Base-by-base conservation (phyloP, 2,888 invertebrate genomes). In the Andrena praecox region DNA sequence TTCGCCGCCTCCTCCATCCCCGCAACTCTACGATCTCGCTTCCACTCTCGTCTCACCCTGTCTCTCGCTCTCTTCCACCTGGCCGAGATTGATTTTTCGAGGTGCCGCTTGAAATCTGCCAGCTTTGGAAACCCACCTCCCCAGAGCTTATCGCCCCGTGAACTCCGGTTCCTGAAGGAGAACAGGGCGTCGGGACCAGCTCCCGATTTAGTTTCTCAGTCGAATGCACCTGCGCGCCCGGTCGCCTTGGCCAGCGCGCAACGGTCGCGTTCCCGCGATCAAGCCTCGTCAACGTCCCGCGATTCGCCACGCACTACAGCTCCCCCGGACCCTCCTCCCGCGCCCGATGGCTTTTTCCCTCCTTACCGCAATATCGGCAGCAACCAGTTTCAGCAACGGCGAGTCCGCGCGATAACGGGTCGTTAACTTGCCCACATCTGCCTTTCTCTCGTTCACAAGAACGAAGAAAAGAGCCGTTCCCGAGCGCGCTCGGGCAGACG, bases 341-440 rank as follows among this genome's bases (percentile, higher is more conserved):
- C 56, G n/a, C 29, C 31, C 63, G 31, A 20, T 63, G 48, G 68
- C 67, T 73, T 72, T 82, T 80, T 78, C 54, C 68, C 77, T 73
- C 77, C 72, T 67, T 81, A 64, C 60, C 59, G 35, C 80, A 73
- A 86, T 70, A 87, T 86, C 85, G 80, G 77, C 85, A 71, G 81
- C 86, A 89, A 89, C 90, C 87, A 90, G 89, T 90, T 89, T 89
- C 86, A 86, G 82, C 80, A 84, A 85, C 76, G 81, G 31, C 85
- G 77, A 82, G 84, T 82, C 77, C 64, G 74, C 79, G 87, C 89
- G 92, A 92, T 92, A 92, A 91, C 91, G 89, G 92, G 91, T 92
- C 91, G 91, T 92, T 91, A 92, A 91, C 92, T 91, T 91, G 85
- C 85, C 89, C 90, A 90, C 91, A 91, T 92, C 91, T 91, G 91